Percentiles rank a stretch among this genome's conserved stretches.
Evolutionary conservation across 2,797 vertebrate genomes (phyloP).

Genomic region (Artibeus jamaicensis): DNA sequence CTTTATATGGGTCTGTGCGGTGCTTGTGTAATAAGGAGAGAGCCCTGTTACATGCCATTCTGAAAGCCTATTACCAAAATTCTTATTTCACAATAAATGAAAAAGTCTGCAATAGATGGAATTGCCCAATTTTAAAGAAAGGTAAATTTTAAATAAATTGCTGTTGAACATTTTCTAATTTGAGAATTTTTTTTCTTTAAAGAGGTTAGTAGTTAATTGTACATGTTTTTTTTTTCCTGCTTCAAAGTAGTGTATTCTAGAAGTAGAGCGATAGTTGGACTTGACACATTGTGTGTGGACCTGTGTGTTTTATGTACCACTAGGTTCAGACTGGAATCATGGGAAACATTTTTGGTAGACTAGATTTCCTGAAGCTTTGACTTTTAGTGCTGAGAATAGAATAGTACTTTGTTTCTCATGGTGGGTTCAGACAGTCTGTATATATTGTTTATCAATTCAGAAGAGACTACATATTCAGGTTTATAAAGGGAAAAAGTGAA

Average conservation of each 20-base stretch:
- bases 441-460: not conserved
- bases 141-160: not conserved
- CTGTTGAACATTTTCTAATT: conserved; percentile 39
- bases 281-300: not conserved
- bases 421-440: not conserved
- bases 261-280: conserved; percentile 6
- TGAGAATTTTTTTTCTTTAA: conserved; percentile 30
- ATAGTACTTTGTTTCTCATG: not conserved
- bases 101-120: not conserved
- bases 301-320: not conserved
- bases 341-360: not conserved
- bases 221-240: not conserved
- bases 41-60: not conserved
- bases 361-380: not conserved
- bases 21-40: not conserved
- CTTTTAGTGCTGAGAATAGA: not conserved
- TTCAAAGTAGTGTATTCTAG: conserved; percentile 11
- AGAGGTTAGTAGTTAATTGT: not conserved
- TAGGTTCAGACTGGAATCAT: not conserved
- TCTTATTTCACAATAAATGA: conserved; percentile 14
- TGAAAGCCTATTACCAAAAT: not conserved
- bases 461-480: not conserved
- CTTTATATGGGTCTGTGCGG: not conserved
- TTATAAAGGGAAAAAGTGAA: not conserved
- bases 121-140: conserved; percentile 26